These are phyloP conservation scores for Asteroscopus sphinx DNA, from an alignment of 2,888 invertebrate species.

Conservation along the genomic window DNA sequence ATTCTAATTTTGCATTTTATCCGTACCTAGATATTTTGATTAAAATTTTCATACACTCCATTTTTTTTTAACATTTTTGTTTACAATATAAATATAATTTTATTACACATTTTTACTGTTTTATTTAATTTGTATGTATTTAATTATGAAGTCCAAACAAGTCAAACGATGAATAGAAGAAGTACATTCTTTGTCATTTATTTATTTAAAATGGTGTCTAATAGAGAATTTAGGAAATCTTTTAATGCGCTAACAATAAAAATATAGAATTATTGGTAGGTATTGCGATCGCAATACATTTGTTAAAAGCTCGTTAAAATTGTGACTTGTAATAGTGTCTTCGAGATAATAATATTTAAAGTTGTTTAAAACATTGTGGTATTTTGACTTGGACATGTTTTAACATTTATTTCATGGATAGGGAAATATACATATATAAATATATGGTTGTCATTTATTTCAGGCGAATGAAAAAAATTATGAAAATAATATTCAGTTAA, in stretches of 20 bases:
- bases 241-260: constrained; percentile 23
- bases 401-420: neutral
- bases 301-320: constrained; percentile 30
- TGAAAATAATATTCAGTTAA: neutral
- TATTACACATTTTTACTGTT: too few relatives aligned
- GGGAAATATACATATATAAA: neutral
- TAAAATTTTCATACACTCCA: too few relatives aligned
- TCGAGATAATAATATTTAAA: constrained; percentile 20
- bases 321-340: constrained; percentile 39
- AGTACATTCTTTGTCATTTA: neutral
- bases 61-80: too few relatives aligned
- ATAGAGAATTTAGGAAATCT: constrained; percentile 35
- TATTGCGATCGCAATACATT: constrained; percentile 45
- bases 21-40: too few relatives aligned
- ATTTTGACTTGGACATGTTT: constrained; percentile 44
- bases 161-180: too few relatives aligned
- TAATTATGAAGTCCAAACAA: too few relatives aligned
- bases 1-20: too few relatives aligned
- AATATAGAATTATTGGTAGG: constrained; percentile 25
- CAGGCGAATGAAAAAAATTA: neutral
- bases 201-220: constrained; percentile 14
- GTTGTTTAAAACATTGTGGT: constrained; percentile 27
- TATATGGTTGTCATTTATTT: neutral
- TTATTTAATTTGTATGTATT: too few relatives aligned
- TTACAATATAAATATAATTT: too few relatives aligned